These are phyloP conservation scores for cat (Felis catus) DNA, from an alignment of 2,113 vertebrate species.

Conservation along the genomic window F.catus_Fca126_mat1.0 CM031414.1:40821501-40822000, in stretches of 20 bases:
- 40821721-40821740: background rate
- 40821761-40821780: background rate
- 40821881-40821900: background rate
- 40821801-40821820: background rate
- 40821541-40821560: background rate
- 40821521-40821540: background rate
- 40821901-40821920: background rate
- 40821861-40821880: background rate
- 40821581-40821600: background rate
- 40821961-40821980: background rate
- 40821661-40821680: background rate
- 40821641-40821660: background rate
- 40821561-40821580: background rate
- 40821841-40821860: background rate
- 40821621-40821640: conserved; percentile 1
- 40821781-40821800: accelerated
- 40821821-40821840: background rate
- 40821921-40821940: background rate
- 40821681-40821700: background rate
- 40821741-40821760: too few species aligned
- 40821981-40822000: background rate
- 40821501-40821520: background rate
- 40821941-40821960: background rate
- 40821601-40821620: background rate
- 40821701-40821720: background rate